Base-by-base conservation (phyloP, 1,140 invertebrate species). In the Pseudoatta argentina region DNA sequence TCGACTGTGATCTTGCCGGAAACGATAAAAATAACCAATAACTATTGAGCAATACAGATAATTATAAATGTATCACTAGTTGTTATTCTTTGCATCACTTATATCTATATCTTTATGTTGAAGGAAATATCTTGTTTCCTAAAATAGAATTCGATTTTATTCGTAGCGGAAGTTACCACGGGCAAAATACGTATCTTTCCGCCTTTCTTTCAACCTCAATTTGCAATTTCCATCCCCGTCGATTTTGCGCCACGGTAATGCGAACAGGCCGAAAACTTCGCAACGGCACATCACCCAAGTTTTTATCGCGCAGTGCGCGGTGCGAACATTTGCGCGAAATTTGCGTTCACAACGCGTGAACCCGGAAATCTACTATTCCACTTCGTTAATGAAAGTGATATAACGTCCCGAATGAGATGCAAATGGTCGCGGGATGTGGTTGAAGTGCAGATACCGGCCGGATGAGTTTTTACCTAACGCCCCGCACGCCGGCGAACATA, bases 321-420 rank as follows among this genome's bases (percentile, higher is more conserved):
- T n/a, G 57, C 81, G 39, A 69, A 75, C 48, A 51, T 75, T 61
- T 76, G 69, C 16, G 21, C 30, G 30, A 86, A 88, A 88, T 75
- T 57, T 67, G 30, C 76, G 79, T 51, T 14, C 34, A 51, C 76
- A 55, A 66, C 77, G 77, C 64, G 76, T 48, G 78, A 86, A 77
- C 51, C 75, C 30, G 16, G 78, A 89, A 87, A 88, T 88, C 85
- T 79, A 89, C 91, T 85, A 85, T 89, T 87, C 79, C 85, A 89
- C 91, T 92, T 89, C 69, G 89, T 92, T 92, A 92, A 92, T 91
- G 91, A 92, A 92, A 92, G 86, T 89, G 89, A 92, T 92, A 90
- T 91, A 91, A 91, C 91, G 85, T 85, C 57, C 64, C 57, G 44
- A 91, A 92, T 92, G 91, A 92, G 91, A 92, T 92, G 91, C 91